Conservation (phyloP, 2,113 vertebrate genomes). For the Clarias gariepinus region DNA sequence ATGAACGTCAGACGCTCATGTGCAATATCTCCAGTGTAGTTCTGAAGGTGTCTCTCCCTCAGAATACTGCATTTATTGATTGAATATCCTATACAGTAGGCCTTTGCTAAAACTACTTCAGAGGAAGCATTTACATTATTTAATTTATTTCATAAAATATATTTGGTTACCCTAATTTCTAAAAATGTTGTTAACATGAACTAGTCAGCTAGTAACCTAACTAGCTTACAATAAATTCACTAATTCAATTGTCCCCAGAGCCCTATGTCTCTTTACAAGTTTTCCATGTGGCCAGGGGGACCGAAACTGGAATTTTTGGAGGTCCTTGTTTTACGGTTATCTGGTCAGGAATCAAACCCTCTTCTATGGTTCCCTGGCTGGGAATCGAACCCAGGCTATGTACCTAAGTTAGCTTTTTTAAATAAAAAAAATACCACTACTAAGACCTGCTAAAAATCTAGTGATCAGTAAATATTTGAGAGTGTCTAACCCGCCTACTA, state of each 20-base stretch:
- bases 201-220: neutral
- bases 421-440: neutral
- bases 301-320: no score
- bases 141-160: neutral
- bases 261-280: no score
- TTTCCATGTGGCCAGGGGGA: no score
- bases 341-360: no score
- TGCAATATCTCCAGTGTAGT: neutral
- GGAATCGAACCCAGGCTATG: neutral
- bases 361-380: no score
- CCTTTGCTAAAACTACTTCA: neutral
- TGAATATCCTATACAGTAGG: no score
- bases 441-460: neutral
- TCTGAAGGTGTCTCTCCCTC: neutral
- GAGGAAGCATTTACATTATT: neutral
- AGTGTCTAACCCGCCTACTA: neutral
- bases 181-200: neutral
- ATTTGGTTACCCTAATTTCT: neutral
- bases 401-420: neutral
- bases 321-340: no score
- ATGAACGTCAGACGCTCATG: conserved; percentile 23
- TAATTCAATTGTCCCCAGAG: no score
- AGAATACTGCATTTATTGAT: neutral
- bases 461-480: neutral
- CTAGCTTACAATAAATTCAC: neutral